phyloP scores from a whole-genome alignment of 2,113 vertebrate species.

The Sminthopsis crassicaudata region DNA sequence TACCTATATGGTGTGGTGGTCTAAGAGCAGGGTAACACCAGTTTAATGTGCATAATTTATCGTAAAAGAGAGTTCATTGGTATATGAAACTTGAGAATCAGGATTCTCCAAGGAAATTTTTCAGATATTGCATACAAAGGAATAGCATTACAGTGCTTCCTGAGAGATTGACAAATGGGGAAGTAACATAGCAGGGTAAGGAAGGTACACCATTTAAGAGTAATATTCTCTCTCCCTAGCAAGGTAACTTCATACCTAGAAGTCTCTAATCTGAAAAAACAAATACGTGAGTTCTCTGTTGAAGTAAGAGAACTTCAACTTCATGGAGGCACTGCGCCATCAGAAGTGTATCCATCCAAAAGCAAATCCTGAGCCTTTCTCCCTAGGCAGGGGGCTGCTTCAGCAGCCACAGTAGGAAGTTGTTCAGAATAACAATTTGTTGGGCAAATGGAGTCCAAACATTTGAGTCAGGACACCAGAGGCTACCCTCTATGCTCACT shows the following conservation, averaged over 20 bases:
- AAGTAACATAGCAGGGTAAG: background rate
- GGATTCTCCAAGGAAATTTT: background rate
- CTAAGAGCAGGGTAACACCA: background rate
- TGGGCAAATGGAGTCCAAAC: background rate
- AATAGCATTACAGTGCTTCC: background rate
- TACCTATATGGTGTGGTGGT: background rate
- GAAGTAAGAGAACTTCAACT: background rate
- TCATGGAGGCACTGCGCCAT: background rate
- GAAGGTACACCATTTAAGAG: background rate
- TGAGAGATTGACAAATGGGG: background rate
- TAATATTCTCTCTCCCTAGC: background rate
- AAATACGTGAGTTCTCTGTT: background rate
- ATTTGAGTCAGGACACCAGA: background rate
- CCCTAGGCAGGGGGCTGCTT: background rate
- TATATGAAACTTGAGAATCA: background rate
- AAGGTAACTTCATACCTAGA: background rate
- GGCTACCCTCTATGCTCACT: background rate
- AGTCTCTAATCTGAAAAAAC: background rate
- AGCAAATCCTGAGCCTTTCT: background rate
- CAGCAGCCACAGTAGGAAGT: background rate
- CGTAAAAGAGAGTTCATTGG: background rate
- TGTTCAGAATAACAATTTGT: background rate
- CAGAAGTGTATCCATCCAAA: background rate
- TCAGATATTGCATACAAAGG: background rate
- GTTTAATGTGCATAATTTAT: background rate